Conservation (phyloP, 2,888 invertebrate species). For the Acanthococcus lagerstroemiae region DNA sequence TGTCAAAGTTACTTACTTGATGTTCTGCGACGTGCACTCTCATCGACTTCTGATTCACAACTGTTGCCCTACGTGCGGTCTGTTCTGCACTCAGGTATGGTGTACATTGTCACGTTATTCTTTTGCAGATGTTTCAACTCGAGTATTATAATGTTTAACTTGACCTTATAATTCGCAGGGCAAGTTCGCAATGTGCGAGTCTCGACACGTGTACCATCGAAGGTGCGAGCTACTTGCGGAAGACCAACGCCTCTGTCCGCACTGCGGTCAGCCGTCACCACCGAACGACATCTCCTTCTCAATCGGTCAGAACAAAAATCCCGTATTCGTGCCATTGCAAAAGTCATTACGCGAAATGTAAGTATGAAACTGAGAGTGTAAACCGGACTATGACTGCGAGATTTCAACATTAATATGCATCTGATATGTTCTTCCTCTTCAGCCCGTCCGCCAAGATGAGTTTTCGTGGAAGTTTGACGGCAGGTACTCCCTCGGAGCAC, state of each 20-base stretch:
- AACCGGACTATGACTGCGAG: not conserved
- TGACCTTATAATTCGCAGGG: too few relatives aligned
- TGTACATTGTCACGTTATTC: too few relatives aligned
- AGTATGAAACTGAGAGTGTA: slow-evolving; percentile 34
- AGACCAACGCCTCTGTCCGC: slow-evolving; percentile 54
- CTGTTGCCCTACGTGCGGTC: slow-evolving; percentile 80
- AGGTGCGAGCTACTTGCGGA: slow-evolving; percentile 57
- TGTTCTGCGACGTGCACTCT: slow-evolving; percentile 68
- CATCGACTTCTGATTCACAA: slow-evolving; percentile 67
- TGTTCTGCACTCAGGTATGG: slow-evolving; percentile 75
- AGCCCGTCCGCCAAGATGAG: slow-evolving; percentile 50
- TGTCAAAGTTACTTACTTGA: slow-evolving; percentile 53
- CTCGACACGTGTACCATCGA: slow-evolving; percentile 71
- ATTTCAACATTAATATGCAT: too few relatives aligned
- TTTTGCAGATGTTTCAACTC: too few relatives aligned
- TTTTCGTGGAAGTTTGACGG: slow-evolving; percentile 40
- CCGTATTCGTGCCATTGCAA: slow-evolving; percentile 53
- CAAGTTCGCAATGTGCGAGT: slow-evolving; percentile 66
- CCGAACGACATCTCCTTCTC: slow-evolving; percentile 51
- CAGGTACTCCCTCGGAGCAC: not conserved
- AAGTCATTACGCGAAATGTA: slow-evolving; percentile 41
- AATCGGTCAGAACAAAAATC: slow-evolving; percentile 53
- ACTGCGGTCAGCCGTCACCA: slow-evolving; percentile 55
- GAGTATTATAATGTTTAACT: too few relatives aligned
- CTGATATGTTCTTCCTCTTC: slow-evolving; percentile 34